A percentile compares a stretch with the other conserved stretches of the same genome.
phyloP scores from a whole-genome alignment of 2,888 invertebrate species.

The Villa cingulata region DNA sequence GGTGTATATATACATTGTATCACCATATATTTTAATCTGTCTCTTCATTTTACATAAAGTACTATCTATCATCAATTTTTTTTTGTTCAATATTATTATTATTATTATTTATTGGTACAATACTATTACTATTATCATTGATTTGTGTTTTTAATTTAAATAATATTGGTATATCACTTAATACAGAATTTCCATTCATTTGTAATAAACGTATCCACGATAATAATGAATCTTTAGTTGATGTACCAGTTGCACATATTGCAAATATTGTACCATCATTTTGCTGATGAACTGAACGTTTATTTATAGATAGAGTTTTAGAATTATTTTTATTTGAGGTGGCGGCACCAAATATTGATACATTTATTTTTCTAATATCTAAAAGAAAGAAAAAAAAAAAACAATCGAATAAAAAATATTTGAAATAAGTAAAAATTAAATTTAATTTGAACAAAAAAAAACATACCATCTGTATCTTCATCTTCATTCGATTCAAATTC shows the following conservation, averaged over 20 bases:
- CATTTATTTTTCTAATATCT: conserved; percentile 59
- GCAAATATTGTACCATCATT: conserved; percentile 80
- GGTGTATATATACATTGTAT: too few species aligned
- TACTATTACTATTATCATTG: neutral
- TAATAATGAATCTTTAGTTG: conserved; percentile 79
- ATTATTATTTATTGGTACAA: neutral
- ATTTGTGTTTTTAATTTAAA: conserved; percentile 60
- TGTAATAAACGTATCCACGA: conserved; percentile 81
- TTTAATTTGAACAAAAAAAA: neutral
- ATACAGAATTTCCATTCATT: conserved; percentile 53
- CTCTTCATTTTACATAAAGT: too few species aligned
- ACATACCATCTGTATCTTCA: conserved; percentile 50
- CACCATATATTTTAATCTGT: too few species aligned
- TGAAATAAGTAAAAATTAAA: neutral
- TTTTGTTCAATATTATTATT: too few species aligned
- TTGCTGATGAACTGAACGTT: conserved; percentile 76
- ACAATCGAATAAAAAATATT: neutral
- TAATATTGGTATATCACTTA: conserved; percentile 66
- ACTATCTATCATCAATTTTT: conserved; percentile 8
- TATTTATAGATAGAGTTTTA: conserved; percentile 33
- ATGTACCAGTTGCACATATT: conserved; percentile 82
- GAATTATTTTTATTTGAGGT: conserved; percentile 31
- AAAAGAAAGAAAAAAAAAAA: conserved; percentile 9
- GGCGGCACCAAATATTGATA: conserved; percentile 44
- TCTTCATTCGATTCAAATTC: conserved; percentile 27